These are phyloP conservation scores for Odontamblyopus lacepedii DNA, from an alignment of 2,797 vertebrate species.

Conservation along the genomic window DNA sequence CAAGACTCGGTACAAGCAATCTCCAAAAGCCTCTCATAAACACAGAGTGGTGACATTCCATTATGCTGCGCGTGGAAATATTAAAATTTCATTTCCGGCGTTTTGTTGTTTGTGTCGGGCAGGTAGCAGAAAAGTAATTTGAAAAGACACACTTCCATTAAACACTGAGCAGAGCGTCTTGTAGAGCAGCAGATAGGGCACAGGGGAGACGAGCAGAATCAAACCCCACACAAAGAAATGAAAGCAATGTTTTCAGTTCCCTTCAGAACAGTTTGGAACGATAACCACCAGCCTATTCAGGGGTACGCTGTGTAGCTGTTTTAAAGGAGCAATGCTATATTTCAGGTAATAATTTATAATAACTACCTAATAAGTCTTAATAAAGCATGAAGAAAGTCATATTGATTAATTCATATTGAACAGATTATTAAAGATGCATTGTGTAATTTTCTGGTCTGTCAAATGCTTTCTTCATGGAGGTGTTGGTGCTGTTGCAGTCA, in stretches of 20 bases:
- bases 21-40: conserved; percentile 23
- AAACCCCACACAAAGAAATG: not conserved
- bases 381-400: too few relatives aligned
- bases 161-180: conserved; percentile 19
- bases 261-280: not conserved
- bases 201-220: not conserved
- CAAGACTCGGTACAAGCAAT: conserved; percentile 20
- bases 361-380: too few relatives aligned
- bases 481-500: too few relatives aligned
- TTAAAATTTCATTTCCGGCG: conserved; percentile 32
- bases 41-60: conserved; percentile 33
- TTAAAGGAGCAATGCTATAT: not conserved
- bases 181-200: conserved; percentile 22
- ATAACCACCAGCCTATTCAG: not conserved
- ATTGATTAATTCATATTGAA: too few relatives aligned
- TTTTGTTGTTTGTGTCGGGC: conserved; percentile 45
- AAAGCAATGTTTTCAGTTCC: not conserved
- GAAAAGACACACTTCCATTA: conserved; percentile 31
- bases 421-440: too few relatives aligned
- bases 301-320: not conserved
- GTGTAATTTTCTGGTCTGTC: too few relatives aligned
- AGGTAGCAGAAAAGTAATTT: conserved; percentile 29
- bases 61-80: conserved; percentile 29
- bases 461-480: too few relatives aligned
- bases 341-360: too few relatives aligned